Base-by-base conservation (phyloP, 1,140 invertebrate species). In the Heterodera carotae region DNA sequence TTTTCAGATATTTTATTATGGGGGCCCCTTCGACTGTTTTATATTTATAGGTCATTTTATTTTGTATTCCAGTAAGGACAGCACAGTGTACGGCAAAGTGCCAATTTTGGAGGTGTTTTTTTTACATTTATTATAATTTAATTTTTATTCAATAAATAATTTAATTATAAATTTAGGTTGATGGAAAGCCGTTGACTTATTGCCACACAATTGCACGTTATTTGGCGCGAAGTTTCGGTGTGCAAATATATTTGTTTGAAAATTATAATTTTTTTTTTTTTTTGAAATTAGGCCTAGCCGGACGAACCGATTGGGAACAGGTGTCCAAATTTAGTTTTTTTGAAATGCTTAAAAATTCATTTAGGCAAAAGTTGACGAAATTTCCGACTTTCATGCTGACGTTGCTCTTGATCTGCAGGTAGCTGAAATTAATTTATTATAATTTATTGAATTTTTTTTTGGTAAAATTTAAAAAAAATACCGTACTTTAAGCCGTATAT, bases 121-220 rank as follows among this genome's bases (percentile, higher is more conserved):
- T 43, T 43, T 43, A 8, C 39, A 56, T 15, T 22, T 56, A 18
- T 56, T 4, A 56, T 18, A 56, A 56, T 53, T 18, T 2, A 15
- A n/a, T 22, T 56, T 56, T 22, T 22, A 22, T 56, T 56, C 5
- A 56, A 56, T 56, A 22, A 56, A 56, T 22, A 56, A 0, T 43
- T 43, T 31, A n/a, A n/a, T 31, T 62, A 2, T 6, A 29, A 70
- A 12, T 80, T 64, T 22, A 66, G 59, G 79, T 80, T 53, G 80
- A 80, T 59, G 79, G 79, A 12, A 80, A 80, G 64, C 70, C 69
- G 25, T 27, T 80, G 39, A 72, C 73, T 25, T 74, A 80, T 69
- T 80, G 79, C 48, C 72, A 80, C 48, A 70, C 80, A 69, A 81
- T 81, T 53, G 82, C 80, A n/a, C 80, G 80, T 15, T 81, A 80